Percentiles rank a stretch among this genome's conserved stretches.
phyloP scores from a whole-genome alignment of 1,140 invertebrate species.

The Cotesia vestalis region DNA sequence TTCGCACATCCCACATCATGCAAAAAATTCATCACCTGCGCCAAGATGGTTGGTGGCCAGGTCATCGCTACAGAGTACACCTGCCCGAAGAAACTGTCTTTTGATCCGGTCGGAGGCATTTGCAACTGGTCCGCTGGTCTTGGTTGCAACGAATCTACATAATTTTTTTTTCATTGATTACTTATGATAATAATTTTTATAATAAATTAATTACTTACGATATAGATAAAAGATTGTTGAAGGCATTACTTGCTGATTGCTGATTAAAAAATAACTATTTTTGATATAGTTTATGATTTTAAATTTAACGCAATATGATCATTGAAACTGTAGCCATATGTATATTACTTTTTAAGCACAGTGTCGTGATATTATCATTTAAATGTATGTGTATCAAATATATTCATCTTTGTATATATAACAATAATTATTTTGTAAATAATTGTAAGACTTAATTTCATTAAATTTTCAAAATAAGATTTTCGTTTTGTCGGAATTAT shows the following conservation, averaged over 20 bases:
- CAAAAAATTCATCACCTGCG: slow-evolving; percentile 88
- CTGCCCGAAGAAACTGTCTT: slow-evolving; percentile 83
- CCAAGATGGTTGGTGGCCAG: slow-evolving; percentile 78
- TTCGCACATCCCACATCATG: slow-evolving; percentile 89
- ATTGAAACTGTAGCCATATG: slow-evolving; percentile 39
- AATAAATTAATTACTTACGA: slow-evolving; percentile 9
- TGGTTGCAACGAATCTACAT: slow-evolving; percentile 72
- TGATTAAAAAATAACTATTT: slow-evolving; percentile 13
- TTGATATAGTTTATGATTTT: neutral
- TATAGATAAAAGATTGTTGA: neutral
- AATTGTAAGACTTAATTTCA: no score
- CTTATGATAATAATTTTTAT: slow-evolving; percentile 20
- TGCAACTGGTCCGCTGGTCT: slow-evolving; percentile 87
- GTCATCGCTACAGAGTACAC: slow-evolving; percentile 87
- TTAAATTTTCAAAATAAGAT: no score
- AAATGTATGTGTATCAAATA: slow-evolving; percentile 11
- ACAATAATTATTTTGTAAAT: no score
- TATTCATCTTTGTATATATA: no score
- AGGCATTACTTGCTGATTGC: neutral
- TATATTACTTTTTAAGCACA: slow-evolving; percentile 35
- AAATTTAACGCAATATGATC: neutral
- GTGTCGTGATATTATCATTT: slow-evolving; percentile 42
- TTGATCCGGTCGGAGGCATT: slow-evolving; percentile 87
- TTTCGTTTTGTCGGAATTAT: no score
- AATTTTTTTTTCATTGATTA: slow-evolving; percentile 16